Percentiles rank a stretch among this genome's conserved stretches.
phyloP scores from a whole-genome alignment of 2,797 vertebrate species.

The Chiroxiphia lanceolata region DNA sequence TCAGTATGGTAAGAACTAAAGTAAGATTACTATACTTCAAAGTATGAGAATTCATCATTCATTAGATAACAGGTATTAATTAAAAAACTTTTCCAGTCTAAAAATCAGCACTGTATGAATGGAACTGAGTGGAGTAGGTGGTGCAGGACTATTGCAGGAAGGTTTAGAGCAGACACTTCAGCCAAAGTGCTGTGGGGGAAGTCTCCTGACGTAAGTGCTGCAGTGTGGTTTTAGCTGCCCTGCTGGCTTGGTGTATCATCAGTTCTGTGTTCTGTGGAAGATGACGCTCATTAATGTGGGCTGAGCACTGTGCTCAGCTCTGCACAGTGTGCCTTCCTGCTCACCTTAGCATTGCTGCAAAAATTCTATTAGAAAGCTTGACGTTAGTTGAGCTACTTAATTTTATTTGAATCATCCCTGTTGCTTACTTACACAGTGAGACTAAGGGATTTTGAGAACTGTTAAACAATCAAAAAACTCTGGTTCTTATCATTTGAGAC shows the following conservation, averaged over 20 bases:
- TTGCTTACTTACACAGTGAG: background rate
- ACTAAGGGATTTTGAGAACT: background rate
- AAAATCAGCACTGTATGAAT: background rate
- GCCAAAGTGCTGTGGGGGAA: background rate
- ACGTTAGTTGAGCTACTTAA: background rate
- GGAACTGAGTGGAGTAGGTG: background rate
- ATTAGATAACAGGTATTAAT: background rate
- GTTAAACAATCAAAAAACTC: background rate
- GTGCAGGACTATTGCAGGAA: background rate
- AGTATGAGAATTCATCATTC: background rate
- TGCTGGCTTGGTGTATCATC: background rate
- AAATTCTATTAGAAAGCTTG: background rate
- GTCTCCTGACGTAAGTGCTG: background rate
- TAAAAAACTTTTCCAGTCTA: background rate
- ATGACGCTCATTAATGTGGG: background rate
- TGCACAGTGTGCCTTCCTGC: background rate
- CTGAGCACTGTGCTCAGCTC: background rate
- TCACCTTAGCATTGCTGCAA: background rate
- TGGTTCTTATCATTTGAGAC: background rate
- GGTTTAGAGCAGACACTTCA: background rate
- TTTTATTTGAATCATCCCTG: fast-evolving
- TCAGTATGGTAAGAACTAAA: background rate
- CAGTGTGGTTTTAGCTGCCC: background rate
- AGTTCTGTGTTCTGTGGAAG: background rate
- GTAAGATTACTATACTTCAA: background rate